These are phyloP conservation scores for Zaprionus ghesquierei DNA, from an alignment of 1,140 invertebrate genomes.

Conservation along the genomic window DNA sequence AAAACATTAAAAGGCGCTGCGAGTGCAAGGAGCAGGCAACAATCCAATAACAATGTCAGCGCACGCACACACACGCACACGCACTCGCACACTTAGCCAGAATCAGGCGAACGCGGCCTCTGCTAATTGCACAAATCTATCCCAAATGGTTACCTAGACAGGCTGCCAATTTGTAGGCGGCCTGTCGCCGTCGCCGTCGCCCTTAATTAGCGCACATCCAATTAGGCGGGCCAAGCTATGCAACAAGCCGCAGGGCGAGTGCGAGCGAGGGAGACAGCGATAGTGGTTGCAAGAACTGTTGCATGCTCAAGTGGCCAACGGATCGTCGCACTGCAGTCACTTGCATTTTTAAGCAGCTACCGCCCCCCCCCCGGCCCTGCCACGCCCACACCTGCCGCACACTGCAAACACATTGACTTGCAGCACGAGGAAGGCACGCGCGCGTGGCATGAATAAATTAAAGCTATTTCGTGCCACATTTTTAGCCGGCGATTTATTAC, in stretches of 20 bases:
- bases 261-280: background rate
- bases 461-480: slow-evolving; percentile 66
- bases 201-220: slow-evolving; percentile 63
- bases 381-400: background rate
- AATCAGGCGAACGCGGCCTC: slow-evolving; percentile 15
- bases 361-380: background rate
- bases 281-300: background rate
- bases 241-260: background rate
- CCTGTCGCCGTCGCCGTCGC: slow-evolving; percentile 9
- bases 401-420: slow-evolving; percentile 12
- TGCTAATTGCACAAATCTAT: slow-evolving; percentile 74
- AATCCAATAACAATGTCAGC: slow-evolving; percentile 3
- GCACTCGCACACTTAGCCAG: background rate
- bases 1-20: slow-evolving; percentile 25
- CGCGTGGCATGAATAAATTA: slow-evolving; percentile 76
- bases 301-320: slow-evolving; percentile 31
- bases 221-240: slow-evolving; percentile 42
- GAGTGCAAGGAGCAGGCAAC: slow-evolving; percentile 1
- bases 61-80: background rate
- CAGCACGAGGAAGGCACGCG: slow-evolving; percentile 44
- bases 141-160: slow-evolving; percentile 62
- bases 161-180: slow-evolving; percentile 66
- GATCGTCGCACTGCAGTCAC: slow-evolving; percentile 52
- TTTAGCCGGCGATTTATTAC: slow-evolving; percentile 65
- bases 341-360: slow-evolving; percentile 72